phyloP scores from a whole-genome alignment of 2,797 vertebrate species.

The Siniperca obscura region DNA sequence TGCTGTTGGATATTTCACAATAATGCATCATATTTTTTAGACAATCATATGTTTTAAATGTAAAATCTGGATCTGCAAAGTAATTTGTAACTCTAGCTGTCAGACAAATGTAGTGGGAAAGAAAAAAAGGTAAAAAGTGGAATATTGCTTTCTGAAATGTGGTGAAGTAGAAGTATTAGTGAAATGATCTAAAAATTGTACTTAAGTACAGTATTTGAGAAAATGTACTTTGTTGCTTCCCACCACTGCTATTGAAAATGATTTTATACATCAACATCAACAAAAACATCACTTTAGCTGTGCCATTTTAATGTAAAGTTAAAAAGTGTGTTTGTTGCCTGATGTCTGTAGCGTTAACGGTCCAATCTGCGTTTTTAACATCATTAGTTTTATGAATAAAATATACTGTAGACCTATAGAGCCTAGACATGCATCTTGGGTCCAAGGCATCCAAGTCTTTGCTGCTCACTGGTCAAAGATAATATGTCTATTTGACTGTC shows the following conservation, averaged over 20 bases:
- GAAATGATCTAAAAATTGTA: neutral
- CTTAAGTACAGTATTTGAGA: neutral
- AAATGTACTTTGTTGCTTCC: neutral
- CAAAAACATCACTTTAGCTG: neutral
- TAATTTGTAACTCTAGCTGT: neutral
- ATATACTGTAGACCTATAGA: neutral
- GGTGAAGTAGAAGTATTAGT: neutral
- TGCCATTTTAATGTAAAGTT: neutral
- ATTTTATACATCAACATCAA: neutral
- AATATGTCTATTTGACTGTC: neutral
- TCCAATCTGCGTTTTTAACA: neutral
- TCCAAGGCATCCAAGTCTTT: neutral
- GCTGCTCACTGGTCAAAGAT: neutral
- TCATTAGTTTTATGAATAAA: neutral
- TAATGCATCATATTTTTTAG: no score
- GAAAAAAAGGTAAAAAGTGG: neutral
- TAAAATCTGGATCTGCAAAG: neutral
- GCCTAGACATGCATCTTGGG: neutral
- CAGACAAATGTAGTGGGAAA: neutral
- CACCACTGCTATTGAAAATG: neutral
- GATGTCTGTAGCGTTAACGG: neutral
- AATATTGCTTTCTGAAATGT: neutral
- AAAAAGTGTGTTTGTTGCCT: neutral
- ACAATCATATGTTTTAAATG: neutral
- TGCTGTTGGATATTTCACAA: no score